Evolutionary conservation across 2,888 invertebrate genomes (phyloP).

Genomic region (Petrophora chlorosata): DNA sequence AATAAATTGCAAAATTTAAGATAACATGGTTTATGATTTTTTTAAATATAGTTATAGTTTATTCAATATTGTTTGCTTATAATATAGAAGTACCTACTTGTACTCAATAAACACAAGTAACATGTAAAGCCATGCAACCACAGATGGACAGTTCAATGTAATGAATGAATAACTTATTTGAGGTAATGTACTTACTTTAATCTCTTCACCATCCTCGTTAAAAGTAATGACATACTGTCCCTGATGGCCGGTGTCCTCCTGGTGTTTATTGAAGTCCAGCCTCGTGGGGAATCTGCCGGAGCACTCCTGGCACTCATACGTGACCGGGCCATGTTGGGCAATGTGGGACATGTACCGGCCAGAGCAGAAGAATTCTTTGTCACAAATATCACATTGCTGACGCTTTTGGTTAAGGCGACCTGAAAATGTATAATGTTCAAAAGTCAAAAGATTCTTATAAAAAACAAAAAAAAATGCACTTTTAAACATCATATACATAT

Average conservation of each 20-base stretch:
- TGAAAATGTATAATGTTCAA: conserved; percentile 30
- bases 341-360: conserved; percentile 83
- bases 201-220: conserved; percentile 16
- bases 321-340: conserved; percentile 84
- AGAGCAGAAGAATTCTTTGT: conserved; percentile 70
- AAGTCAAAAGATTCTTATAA: too few relatives aligned
- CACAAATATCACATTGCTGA: conserved; percentile 76
- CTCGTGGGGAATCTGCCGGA: conserved; percentile 73
- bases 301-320: conserved; percentile 84
- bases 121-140: too few relatives aligned
- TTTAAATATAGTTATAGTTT: too few relatives aligned
- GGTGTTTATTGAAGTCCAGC: conserved; percentile 82
- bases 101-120: too few relatives aligned
- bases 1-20: too few relatives aligned
- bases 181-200: conserved; percentile 20
- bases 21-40: too few relatives aligned
- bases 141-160: too few relatives aligned
- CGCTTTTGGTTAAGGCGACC: conserved; percentile 63
- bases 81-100: too few relatives aligned
- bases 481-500: too few relatives aligned
- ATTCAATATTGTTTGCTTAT: too few relatives aligned
- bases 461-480: too few relatives aligned
- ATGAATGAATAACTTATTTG: too few relatives aligned
- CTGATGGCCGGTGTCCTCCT: conserved; percentile 78
- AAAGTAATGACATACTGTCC: conserved; percentile 70